Percentiles rank a stretch among this genome's conserved stretches.
Evolutionary conservation across 1,140 invertebrate genomes (phyloP).

Genomic region (Phocides pigmalion): DNA sequence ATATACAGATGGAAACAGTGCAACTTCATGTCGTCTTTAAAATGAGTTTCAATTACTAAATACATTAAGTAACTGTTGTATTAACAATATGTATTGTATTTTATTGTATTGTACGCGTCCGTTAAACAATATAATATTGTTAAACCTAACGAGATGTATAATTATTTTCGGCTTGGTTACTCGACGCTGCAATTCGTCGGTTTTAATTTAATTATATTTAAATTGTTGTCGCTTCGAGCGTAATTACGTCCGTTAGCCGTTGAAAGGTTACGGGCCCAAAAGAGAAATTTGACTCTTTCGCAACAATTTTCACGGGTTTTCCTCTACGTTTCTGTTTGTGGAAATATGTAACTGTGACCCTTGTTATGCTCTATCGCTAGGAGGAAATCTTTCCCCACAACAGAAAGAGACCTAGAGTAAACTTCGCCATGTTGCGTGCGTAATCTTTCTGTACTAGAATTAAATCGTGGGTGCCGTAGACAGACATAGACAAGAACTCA

Average conservation of each 20-base stretch:
- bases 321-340: neutral
- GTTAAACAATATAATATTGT: constrained; percentile 10
- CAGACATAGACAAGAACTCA: no score
- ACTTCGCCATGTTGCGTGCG: no score
- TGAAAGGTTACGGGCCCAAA: constrained; percentile 20
- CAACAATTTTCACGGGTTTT: constrained; percentile 1
- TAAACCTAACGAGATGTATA: constrained; percentile 32
- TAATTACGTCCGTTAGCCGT: constrained; percentile 21
- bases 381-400: no score
- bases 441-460: no score
- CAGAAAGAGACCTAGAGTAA: no score
- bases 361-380: no score
- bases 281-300: neutral
- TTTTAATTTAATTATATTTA: constrained; percentile 36
- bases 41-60: no score
- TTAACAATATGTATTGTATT: neutral
- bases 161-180: constrained; percentile 31
- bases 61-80: no score
- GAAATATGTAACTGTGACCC: no score
- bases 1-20: no score
- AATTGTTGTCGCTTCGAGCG: constrained; percentile 25
- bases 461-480: no score
- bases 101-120: neutral
- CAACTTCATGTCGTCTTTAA: no score
- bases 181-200: constrained; percentile 13